Conservation (phyloP, 1,140 invertebrate genomes). For the Nebria ingens region DNA sequence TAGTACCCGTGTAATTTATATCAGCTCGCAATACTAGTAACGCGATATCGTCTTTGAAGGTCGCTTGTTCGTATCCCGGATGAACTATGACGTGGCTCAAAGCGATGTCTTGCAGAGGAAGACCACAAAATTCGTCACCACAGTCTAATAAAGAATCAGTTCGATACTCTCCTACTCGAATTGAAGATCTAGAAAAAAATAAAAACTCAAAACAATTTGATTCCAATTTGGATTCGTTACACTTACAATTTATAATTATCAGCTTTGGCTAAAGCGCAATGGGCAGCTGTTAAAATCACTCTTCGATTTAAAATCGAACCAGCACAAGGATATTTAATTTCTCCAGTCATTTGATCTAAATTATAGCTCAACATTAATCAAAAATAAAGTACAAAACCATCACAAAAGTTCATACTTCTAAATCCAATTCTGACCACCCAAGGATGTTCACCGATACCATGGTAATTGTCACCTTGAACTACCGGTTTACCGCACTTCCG, state of each 20-base stretch:
- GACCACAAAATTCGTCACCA: constrained; percentile 53
- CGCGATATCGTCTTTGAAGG: constrained; percentile 57
- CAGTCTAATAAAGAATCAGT: constrained; percentile 51
- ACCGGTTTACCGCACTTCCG: constrained; percentile 47
- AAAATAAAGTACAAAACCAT: no score
- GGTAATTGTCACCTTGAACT: constrained; percentile 49
- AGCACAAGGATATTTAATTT: constrained; percentile 54
- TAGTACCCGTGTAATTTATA: constrained; percentile 52
- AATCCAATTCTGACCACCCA: constrained; percentile 56
- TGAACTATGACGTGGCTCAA: constrained; percentile 56
- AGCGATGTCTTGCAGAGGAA: constrained; percentile 48
- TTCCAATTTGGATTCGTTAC: background rate
- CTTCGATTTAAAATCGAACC: constrained; percentile 52
- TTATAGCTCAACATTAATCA: constrained; percentile 12
- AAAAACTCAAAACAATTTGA: background rate
- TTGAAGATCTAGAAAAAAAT: constrained; percentile 36
- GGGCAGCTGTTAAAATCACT: constrained; percentile 56
- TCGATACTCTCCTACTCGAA: constrained; percentile 56
- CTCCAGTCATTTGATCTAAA: constrained; percentile 46
- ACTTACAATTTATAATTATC: constrained; percentile 56
- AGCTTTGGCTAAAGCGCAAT: constrained; percentile 57
- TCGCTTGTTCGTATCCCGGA: constrained; percentile 54
- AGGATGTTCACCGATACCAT: constrained; percentile 53
- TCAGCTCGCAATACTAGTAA: constrained; percentile 50
- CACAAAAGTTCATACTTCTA: constrained; percentile 41